Base-by-base conservation (phyloP, 2,113 vertebrate species). In the Callionymus lyra region DNA sequence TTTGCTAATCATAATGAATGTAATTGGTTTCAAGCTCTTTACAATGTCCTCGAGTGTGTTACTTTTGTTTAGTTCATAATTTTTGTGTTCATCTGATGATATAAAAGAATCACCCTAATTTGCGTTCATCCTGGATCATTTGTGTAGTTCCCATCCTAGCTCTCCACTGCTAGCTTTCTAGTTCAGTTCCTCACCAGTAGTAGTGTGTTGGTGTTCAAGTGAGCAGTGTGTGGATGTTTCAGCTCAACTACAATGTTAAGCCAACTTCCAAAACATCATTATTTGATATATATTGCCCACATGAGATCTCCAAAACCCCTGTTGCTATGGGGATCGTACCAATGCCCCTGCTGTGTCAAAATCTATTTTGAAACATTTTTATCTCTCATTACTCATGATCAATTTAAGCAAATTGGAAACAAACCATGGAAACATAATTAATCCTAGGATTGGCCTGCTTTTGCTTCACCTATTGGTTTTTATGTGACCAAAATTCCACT, bases 171-270 rank as follows among this genome's bases (percentile, higher is more conserved):
- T 79, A 69, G 73, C 68, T 74, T 64, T 68, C 70, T 78, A 75
- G 73, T 70, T 67, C 69, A 74, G 74, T 78, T 83, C 77, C 78
- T 81, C 76, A 65, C 73, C 76, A 70, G 81, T 70, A 69, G 54
- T 56, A 53, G 54, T 63, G 47, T 50, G 60, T 62, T 31, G 10
- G 43, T 72, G 58, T 58, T 69, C 51, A 69, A 43, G 53, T 62
- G 52, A 52, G 63, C 59, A 53, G 55, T 56, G 59, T 72, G 62
- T 51, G 41, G 62, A 72, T 69, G 58, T 59, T n/a, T 66, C 58
- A 53, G 37, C 59, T 40, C 19, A 47, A 46, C 34, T 19, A 16
- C 16, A 17, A 12, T 16, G 15, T 9, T 14, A 38, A 16, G 11
- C 10, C 37, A n/a, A n/a, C n/a, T n/a, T n/a, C n/a, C n/a, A n/a